Percentiles rank a stretch among this genome's conserved stretches.
phyloP scores from a whole-genome alignment of 2,113 vertebrate genomes.

The Clarias gariepinus region DNA sequence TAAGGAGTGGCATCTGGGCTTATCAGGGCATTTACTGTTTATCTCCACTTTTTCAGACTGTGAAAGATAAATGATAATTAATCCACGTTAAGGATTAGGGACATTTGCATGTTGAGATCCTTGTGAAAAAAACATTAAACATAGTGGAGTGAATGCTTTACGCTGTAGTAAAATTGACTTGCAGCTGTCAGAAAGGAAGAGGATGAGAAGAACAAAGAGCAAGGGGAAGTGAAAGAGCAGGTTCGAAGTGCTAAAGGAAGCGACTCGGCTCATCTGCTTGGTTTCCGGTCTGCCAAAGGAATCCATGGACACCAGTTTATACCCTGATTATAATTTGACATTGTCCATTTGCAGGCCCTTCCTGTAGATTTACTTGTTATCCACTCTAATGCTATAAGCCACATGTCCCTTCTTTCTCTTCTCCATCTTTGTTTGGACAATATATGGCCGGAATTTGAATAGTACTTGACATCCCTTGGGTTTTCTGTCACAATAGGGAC shows the following conservation, averaged over 20 bases:
- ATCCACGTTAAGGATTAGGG: background rate
- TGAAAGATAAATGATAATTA: background rate
- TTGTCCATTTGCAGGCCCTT: background rate
- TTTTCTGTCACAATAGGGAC: constrained; percentile 27
- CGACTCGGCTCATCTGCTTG: background rate
- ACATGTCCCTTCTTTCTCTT: constrained; percentile 4
- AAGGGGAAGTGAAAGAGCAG: constrained; percentile 1
- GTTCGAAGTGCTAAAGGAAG: background rate
- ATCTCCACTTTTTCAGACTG: background rate
- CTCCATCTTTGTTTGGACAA: constrained; percentile 2
- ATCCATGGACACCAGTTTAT: background rate
- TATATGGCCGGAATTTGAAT: background rate
- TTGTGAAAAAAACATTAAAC: background rate
- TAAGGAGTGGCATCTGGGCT: no score
- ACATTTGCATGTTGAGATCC: background rate
- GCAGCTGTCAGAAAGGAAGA: background rate
- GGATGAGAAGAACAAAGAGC: background rate
- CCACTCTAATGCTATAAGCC: background rate
- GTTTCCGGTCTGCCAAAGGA: background rate
- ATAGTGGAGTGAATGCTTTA: background rate
- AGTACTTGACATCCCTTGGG: background rate
- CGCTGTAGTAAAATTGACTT: background rate
- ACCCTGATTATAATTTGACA: background rate
- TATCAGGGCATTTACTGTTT: background rate
- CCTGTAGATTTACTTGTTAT: constrained; percentile 3